Base-by-base conservation (phyloP, 2,888 invertebrate species). In the Hypercompe scribonia region DNA sequence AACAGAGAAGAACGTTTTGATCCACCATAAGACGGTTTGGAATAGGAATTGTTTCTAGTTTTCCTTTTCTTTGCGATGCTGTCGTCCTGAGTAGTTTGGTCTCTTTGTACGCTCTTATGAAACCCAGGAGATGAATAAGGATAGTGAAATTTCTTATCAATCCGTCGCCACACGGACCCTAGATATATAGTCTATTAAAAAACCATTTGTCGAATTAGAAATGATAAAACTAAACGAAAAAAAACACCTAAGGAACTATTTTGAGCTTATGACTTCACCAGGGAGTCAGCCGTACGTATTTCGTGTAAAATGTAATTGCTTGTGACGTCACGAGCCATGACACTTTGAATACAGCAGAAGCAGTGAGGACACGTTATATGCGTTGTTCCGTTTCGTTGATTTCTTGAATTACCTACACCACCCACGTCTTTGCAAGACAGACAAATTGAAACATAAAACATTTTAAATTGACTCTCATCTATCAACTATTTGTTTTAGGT, bases 401-500 rank as follows among this genome's bases (percentile, higher is more conserved):
- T 46, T 46, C 4, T 46, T 46, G 4, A 21, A 46, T 21, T 13
- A 54, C n/a, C n/a, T 54, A 2, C 0, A 10, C n/a, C 2, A 58
- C 3, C n/a, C 1, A 24, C 54, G 54, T 1, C 8, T 54, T 24
- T 54, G 7, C 0, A 24, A 3, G 24, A 50, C 1, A 0, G 24
- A 54, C 0, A 10, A 50, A 2, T 24, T 24, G 50, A 24, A 50
- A 5, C 10, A 21, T 18, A 21, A 21, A 21, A 39, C 10, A 18
- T 21, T 42, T 31, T 42, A 18, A 33, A n/a, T 42, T 28, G 24
- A 31, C 13, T 21, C 24, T 68, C 13, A 68, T 68, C 34, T 24
- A 0, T 3, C n/a, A n/a, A 18, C 3, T 42, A 63, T 33, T n/a
- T 50, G 66, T 78, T 71, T 0, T 86, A 98, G 97, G 97, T 99